Conservation (phyloP, 2,113 vertebrate species). For the Lycocorax pyrrhopterus region DNA sequence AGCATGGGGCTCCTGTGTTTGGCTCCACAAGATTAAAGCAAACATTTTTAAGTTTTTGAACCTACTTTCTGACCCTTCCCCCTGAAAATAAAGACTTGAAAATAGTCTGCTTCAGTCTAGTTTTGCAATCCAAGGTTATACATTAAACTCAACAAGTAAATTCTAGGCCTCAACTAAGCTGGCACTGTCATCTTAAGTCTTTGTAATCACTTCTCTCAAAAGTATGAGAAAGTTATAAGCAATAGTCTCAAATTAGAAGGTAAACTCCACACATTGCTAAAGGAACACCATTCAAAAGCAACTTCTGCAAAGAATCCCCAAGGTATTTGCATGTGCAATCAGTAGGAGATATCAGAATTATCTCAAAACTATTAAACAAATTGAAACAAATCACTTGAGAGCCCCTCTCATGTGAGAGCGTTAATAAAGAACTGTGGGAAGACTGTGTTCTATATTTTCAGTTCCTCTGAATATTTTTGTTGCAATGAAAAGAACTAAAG, state of each 20-base stretch:
- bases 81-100: neutral
- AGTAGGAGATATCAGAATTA: neutral
- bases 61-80: neutral
- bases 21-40: neutral
- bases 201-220: neutral
- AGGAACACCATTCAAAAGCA: neutral
- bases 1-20: neutral
- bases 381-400: neutral
- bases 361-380: constrained; percentile 17
- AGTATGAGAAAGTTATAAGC: neutral
- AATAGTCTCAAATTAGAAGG: neutral
- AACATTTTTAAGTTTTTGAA: neutral
- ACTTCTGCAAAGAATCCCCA: neutral
- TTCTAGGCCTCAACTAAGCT: neutral
- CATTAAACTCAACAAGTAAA: neutral
- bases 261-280: neutral
- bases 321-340: neutral
- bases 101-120: neutral
- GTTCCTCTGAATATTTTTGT: neutral
- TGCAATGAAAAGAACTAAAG: neutral
- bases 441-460: neutral
- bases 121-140: neutral
- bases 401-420: no score
- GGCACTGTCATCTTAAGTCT: neutral
- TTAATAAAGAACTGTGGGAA: constrained; percentile 6